These are phyloP conservation scores for Poecilia picta DNA, from an alignment of 2,797 vertebrate species.

Conservation along the genomic window DNA sequence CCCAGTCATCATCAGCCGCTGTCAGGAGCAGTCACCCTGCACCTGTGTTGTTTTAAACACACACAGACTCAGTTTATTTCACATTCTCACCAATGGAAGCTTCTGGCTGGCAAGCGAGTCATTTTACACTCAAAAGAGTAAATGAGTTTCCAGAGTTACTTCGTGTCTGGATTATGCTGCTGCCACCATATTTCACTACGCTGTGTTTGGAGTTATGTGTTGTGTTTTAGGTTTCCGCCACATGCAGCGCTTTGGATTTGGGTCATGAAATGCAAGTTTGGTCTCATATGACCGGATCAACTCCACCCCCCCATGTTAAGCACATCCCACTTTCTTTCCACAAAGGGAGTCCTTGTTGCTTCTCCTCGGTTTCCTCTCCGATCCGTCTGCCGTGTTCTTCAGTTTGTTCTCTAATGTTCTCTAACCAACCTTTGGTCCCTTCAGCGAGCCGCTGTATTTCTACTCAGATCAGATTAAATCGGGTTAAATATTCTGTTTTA, in stretches of 20 bases:
- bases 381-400: background rate
- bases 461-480: background rate
- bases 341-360: background rate
- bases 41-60: background rate
- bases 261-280: background rate
- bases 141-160: background rate
- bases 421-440: background rate
- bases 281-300: background rate
- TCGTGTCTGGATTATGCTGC: background rate
- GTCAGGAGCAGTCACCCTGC: background rate
- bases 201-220: background rate
- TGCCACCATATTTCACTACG: background rate
- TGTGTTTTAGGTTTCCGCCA: background rate
- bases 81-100: background rate
- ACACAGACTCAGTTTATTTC: background rate
- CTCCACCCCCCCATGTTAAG: background rate
- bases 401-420: background rate
- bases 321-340: background rate
- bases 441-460: background rate
- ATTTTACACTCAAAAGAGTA: background rate
- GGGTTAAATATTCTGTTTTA: background rate
- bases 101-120: background rate
- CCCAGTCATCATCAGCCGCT: background rate
- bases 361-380: background rate
- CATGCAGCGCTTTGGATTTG: background rate